phyloP scores from a whole-genome alignment of 2,797 vertebrate species.

The Peromyscus melanophrys region DNA sequence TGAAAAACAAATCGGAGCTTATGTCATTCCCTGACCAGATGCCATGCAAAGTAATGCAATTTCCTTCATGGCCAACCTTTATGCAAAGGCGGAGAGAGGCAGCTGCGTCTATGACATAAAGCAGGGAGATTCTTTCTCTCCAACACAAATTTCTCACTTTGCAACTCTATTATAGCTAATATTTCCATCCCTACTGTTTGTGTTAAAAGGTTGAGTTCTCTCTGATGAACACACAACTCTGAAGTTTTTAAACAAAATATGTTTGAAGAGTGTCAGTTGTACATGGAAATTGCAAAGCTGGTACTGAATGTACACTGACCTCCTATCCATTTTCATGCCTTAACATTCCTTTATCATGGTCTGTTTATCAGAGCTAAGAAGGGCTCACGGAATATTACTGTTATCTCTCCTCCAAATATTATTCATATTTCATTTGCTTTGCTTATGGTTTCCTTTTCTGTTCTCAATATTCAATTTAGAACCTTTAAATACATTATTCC shows the following conservation, averaged over 20 bases:
- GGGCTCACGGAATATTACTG: neutral
- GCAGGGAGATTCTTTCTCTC: neutral
- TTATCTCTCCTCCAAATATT: neutral
- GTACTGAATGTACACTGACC: neutral
- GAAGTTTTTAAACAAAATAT: neutral
- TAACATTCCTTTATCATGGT: neutral
- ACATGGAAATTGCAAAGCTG: neutral
- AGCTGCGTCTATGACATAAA: neutral
- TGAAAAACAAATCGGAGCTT: conserved; percentile 50
- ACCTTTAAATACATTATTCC: neutral
- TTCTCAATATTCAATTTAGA: neutral
- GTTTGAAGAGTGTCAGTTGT: neutral
- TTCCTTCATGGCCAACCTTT: conserved; percentile 12
- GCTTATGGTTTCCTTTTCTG: neutral
- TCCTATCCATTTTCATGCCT: neutral
- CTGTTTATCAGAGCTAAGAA: neutral
- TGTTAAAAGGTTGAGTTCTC: neutral
- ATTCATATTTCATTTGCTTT: neutral
- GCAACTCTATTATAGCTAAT: neutral
- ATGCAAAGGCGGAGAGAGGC: conserved; percentile 54
- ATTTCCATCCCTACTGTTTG: neutral
- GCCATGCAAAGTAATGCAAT: conserved; percentile 51
- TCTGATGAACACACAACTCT: neutral
- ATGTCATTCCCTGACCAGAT: conserved; percentile 30
- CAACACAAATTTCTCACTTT: neutral